Evolutionary conservation across 2,888 invertebrate species (phyloP), one percentile per base, ranked within the genome.

Genomic region (Dusona sp.): DNA sequence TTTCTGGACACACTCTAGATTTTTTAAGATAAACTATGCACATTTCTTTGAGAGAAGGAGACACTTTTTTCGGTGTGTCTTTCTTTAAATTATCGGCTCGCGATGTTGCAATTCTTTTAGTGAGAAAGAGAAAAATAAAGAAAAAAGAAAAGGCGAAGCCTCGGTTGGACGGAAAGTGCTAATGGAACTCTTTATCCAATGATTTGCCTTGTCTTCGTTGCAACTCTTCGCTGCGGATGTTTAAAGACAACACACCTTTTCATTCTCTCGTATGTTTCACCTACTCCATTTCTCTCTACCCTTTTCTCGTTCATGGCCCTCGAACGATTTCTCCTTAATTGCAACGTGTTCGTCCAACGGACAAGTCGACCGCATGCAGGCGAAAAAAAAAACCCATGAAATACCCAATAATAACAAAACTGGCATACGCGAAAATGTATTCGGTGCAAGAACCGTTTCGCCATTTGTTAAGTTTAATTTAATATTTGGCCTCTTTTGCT

Each of bases 301-400:
- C 68, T 48, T 51, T 70, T 78, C 61, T 57, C 42, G 19, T 78
- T 54, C 80, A 51, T 45, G 42, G 51, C 79, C 64, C 82, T 78
- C 80, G 38, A 80, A 25, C 57, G 86, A 83, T 86, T 83, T 86
- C 83, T 86, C 83, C 80, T 83, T 83, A 86, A 86, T 86, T 86
- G 83, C 86, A 72, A 77, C 70, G 83, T 22, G 68, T 73, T 82
- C 81, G 73, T 61, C 54, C 64, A 16, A 83, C 79, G 85, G 72
- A 72, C 65, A n/a, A n/a, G 36, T 48, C 67, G 70, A 29, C 67
- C 68, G 74, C 68, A 79, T 74, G 16, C 11, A 29, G 22, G 29
- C 13, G 36, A 22, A 9, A 8, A 2, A 25, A 51, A 77, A 36
- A 65, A 48, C 48, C 48, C 2, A 48, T 48, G 48, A 65, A 29